Percentiles rank a stretch among this genome's conserved stretches.
Evolutionary conservation across 2,113 vertebrate genomes (phyloP).

Genomic region (Pteronura brasiliensis): DNA sequence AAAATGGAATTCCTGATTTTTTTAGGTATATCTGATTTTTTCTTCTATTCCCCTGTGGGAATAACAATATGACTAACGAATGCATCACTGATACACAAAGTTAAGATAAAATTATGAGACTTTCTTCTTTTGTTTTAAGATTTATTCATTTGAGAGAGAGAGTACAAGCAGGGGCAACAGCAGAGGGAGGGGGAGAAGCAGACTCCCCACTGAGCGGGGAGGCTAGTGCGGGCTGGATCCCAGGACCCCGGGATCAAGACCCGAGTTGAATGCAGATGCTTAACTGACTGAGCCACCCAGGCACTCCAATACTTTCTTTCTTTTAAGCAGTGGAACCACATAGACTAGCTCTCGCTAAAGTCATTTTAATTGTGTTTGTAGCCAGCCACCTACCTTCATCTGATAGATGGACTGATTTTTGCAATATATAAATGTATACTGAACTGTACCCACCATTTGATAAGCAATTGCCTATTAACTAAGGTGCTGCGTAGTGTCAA

Average conservation of each 20-base stretch:
- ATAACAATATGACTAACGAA: constrained; percentile 11
- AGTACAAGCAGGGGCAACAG: too few species aligned
- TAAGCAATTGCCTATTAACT: not conserved
- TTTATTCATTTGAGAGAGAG: too few species aligned
- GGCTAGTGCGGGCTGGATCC: too few species aligned
- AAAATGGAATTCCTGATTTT: not conserved
- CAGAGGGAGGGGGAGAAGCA: too few species aligned
- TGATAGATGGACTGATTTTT: not conserved
- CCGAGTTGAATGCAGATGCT: too few species aligned
- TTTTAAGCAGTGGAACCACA: constrained; percentile 13
- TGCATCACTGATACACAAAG: not conserved
- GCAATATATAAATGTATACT: not conserved
- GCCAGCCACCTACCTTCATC: not conserved
- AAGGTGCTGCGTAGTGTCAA: not conserved
- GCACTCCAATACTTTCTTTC: not conserved
- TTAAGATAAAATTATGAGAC: not conserved
- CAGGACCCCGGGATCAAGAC: too few species aligned
- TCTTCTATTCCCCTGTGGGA: not conserved
- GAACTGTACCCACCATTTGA: not conserved
- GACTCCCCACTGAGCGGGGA: too few species aligned
- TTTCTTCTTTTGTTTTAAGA: too few species aligned
- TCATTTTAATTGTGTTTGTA: not conserved
- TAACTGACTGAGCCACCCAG: too few species aligned
- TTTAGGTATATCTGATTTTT: not conserved
- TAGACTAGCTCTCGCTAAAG: not conserved